Evolutionary conservation across 2,797 vertebrate species (phyloP), one percentile per base, ranked within the genome.

Genomic region (Platyrinchus mystaceus): DNA sequence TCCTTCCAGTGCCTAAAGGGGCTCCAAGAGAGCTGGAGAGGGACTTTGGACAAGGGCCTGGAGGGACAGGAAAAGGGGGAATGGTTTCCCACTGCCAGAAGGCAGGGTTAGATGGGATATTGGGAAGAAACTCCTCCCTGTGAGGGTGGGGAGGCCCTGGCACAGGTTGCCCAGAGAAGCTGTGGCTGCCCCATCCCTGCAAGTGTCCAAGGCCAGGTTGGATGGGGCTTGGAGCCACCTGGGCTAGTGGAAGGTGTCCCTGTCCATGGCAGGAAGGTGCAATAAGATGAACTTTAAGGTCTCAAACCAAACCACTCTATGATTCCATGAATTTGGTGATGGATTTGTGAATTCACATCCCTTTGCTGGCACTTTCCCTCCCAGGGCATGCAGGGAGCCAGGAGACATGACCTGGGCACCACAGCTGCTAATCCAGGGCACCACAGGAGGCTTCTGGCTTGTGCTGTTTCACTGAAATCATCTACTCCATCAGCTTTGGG

Each of bases 301-400:
- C 67, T 28, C 49, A 23, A 50, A 13, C 49, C 67, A 70, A n/a
- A 41, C 16, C 28, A 41, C 16, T 70, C 37, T n/a, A 20, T 13
- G 37, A 26, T 26, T 70, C 28, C 15, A 32, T 34, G 10, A 67
- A 56, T 62, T 41, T 55, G 13, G 60, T 5, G 47, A 46, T 6
- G 55, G n/a, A 21, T 56, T 17, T 36, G 11, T 39, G 67, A 73
- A 73, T 39, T 67, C 43, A 14, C 0, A 0, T 23, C 37, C 18
- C 28, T 77, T 37, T 28, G 58, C 64, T 30, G 52, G 36, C 46
- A 7, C 53, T 37, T 60, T 24, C 39, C 22, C 46, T 59, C 46
- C n/a, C 7, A 0, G 2, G n/a, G 56, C 0, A 0, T 12, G 27
- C 47, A 60, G 58, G n/a, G 43, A 70, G 36, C 69, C 3, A 0